A percentile compares a stretch with the other conserved stretches of the same genome.
phyloP scores from a whole-genome alignment of 2,888 invertebrate genomes.

The Gastracanthus pulcherrimus region DNA sequence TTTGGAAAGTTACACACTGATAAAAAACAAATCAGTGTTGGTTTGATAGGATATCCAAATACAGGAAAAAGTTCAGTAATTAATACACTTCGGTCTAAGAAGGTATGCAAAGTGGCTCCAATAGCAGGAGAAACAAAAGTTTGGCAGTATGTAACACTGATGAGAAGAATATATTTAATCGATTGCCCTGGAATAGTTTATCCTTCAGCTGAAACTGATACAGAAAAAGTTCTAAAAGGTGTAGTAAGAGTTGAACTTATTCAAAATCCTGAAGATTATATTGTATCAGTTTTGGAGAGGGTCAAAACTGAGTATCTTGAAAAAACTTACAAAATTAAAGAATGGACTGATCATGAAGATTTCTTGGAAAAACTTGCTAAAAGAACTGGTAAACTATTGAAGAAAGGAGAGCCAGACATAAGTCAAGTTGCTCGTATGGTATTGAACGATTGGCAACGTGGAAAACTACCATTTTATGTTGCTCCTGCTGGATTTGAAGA shows the following conservation, averaged over 20 bases:
- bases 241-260: conserved; percentile 98
- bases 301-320: conserved; percentile 93
- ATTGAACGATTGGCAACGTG: conserved; percentile 99
- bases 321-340: conserved; percentile 92
- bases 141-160: conserved; percentile 99
- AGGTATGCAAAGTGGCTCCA: conserved; percentile 99
- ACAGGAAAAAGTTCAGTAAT: conserved; percentile 99
- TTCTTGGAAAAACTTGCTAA: conserved; percentile 95
- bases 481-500: conserved; percentile 89
- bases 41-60: conserved; percentile 99
- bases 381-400: conserved; percentile 92
- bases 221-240: conserved; percentile 96
- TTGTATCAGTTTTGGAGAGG: conserved; percentile 89
- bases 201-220: conserved; percentile 96
- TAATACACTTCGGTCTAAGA: conserved; percentile 95
- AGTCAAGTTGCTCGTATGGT: conserved; percentile 94
- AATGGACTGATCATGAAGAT: conserved; percentile 90
- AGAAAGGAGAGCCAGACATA: conserved; percentile 98
- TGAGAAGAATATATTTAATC: conserved; percentile 97
- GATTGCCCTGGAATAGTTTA: conserved; percentile 99
- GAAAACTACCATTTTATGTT: conserved; percentile 96
- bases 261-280: conserved; percentile 96
- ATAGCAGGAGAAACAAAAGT: conserved; percentile 99
- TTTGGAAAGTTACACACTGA: conserved; percentile 96
- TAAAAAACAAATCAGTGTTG: conserved; percentile 99